Evolutionary conservation across 2,888 invertebrate genomes (phyloP), one percentile per base, ranked within the genome.

Genomic region (Caenorhabditis sinica): DNA sequence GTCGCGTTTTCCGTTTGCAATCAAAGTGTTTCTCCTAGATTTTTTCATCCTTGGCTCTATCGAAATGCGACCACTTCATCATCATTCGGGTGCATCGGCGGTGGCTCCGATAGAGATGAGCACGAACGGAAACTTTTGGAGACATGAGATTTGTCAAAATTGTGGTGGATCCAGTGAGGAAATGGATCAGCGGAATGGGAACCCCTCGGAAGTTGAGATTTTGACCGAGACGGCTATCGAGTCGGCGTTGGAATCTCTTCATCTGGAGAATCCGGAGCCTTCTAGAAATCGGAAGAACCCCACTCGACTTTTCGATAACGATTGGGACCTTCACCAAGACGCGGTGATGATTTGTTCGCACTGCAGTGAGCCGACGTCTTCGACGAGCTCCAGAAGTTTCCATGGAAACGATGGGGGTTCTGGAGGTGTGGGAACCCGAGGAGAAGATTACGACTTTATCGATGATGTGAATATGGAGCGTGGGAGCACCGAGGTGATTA

Each of bases 281-380:
- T 45, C 45, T 45, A 9, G 9, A 4, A 4, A 40, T 40, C 33
- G 20, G 15, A 17, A 49, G 49, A 61, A 15, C 25, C 25, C 53
- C 11, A 36, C 11, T 20, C 30, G 11, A 36, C 9, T 15, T 1
- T 40, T 72, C 23, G 49, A 76, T 6, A 61, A 77, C 3, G 60
- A 77, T 25, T 77, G 77, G 77, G 77, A 77, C 51, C 51, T 69
- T 25, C 51, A 60, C 23, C 17, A 17, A 6, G 53, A 53, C 3
- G 20, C 28, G 5, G 60, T 60, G 1, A 33, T 71, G 51, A 63
- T 63, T 25, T 79, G 71, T n/a, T 9, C 11, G 1, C 11, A 49
- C 0, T 71, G 77, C 40, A 66, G 25, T 15, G 9, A 36, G 13
- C 17, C 45, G 33, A 20, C 61, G 8, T 51, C 51, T 9, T 51